phyloP scores from a whole-genome alignment of 35 echinoderm and acorn worm species.

The Anneissia japonica region DNA sequence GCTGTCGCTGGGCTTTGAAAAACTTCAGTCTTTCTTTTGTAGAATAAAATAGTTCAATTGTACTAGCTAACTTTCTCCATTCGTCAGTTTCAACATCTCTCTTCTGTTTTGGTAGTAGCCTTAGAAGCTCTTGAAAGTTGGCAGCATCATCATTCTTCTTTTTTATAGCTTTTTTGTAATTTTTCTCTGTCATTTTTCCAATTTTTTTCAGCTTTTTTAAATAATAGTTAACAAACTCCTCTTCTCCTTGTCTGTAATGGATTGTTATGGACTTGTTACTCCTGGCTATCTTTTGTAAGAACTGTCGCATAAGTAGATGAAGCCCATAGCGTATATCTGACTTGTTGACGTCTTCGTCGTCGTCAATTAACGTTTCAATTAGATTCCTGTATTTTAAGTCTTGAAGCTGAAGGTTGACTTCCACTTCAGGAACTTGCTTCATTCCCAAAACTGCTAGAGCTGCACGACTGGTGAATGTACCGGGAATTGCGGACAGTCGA shows the following conservation, averaged over 20 bases:
- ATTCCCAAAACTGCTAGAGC: constrained; percentile 68
- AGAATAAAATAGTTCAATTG: not conserved
- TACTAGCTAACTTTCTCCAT: not conserved
- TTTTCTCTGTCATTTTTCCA: constrained; percentile 38
- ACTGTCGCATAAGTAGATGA: constrained; percentile 74
- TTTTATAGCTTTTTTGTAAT: constrained; percentile 40
- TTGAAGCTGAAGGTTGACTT: constrained; percentile 75
- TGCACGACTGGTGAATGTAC: constrained; percentile 75
- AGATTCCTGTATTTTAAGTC: constrained; percentile 71
- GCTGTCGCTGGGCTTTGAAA: not conserved
- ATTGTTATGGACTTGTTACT: constrained; percentile 13
- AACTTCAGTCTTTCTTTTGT: not conserved
- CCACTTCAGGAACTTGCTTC: constrained; percentile 19
- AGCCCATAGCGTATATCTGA: constrained; percentile 46
- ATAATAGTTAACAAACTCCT: constrained; percentile 54
- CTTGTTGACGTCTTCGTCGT: constrained; percentile 3
- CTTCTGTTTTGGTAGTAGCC: constrained; percentile 24
- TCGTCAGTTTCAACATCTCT: not conserved
- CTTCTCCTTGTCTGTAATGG: constrained; percentile 44
- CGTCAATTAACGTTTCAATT: constrained; percentile 45
- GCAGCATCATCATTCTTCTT: constrained; percentile 61
- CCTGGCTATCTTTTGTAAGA: constrained; percentile 48
- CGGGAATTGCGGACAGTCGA: constrained; percentile 69
- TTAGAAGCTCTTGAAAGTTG: constrained; percentile 58
- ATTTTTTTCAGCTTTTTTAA: constrained; percentile 56